These are phyloP conservation scores for Metallyticus violacea DNA, from an alignment of 2,888 invertebrate genomes.

Conservation along the genomic window DNA sequence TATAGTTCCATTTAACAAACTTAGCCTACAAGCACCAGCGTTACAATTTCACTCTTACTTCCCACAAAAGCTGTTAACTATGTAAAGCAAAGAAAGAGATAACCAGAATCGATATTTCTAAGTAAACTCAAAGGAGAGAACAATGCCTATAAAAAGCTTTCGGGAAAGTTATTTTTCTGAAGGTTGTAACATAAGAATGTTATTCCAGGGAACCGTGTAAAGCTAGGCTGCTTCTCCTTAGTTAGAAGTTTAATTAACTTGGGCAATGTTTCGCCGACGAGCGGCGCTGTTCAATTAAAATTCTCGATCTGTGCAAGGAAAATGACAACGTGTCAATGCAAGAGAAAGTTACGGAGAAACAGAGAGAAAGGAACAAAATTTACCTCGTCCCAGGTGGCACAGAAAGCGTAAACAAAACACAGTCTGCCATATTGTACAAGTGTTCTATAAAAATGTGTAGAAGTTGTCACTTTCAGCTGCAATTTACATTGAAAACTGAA, in stretches of 20 bases:
- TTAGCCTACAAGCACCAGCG: too few relatives aligned
- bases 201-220: too few relatives aligned
- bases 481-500: neutral
- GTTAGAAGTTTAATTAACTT: constrained; percentile 4
- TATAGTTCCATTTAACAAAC: too few relatives aligned
- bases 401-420: too few relatives aligned
- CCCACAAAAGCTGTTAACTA: neutral
- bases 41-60: neutral
- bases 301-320: neutral
- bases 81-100: neutral
- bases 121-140: neutral
- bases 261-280: neutral
- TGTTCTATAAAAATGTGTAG: neutral
- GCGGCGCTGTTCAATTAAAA: constrained; percentile 3
- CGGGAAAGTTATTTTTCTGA: neutral
- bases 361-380: neutral
- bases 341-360: neutral
- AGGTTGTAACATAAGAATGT: neutral
- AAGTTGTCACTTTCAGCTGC: neutral
- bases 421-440: neutral
- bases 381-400: neutral
- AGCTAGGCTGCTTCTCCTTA: neutral
- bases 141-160: neutral
- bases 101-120: neutral
- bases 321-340: neutral